phyloP scores from a whole-genome alignment of 2,888 invertebrate genomes.

The Geophilus truncorum region DNA sequence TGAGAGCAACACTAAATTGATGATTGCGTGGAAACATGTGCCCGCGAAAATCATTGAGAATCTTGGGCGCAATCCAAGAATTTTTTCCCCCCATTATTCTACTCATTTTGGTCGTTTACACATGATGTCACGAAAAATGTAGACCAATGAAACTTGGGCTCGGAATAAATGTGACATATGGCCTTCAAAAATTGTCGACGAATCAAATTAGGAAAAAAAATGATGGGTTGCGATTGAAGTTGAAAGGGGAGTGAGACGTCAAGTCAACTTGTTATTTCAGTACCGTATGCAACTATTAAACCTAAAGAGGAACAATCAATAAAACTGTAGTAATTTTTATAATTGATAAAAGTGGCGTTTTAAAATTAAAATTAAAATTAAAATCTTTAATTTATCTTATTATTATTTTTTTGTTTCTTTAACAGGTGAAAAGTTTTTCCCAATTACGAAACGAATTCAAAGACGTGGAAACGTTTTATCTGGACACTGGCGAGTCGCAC shows the following conservation, averaged over 20 bases:
- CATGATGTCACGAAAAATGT: not conserved
- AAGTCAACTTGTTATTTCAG: too few relatives aligned
- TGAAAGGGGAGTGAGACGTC: too few relatives aligned
- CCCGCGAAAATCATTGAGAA: not conserved
- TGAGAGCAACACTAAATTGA: not conserved
- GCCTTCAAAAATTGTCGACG: not conserved
- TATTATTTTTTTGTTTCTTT: not conserved
- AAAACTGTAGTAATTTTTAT: not conserved
- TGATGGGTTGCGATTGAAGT: too few relatives aligned
- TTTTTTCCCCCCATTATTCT: not conserved
- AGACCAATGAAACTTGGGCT: not conserved
- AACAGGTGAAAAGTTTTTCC: slow-evolving; percentile 82
- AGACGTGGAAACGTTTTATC: slow-evolving; percentile 84
- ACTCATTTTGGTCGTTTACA: not conserved
- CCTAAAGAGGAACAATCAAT: too few relatives aligned
- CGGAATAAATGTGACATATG: not conserved
- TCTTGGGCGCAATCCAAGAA: not conserved
- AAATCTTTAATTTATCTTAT: not conserved
- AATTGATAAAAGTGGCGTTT: not conserved
- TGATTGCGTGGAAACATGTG: not conserved
- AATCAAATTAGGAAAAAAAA: not conserved
- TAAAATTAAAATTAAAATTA: not conserved
- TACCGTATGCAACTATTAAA: too few relatives aligned
- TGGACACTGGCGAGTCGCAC: slow-evolving; percentile 52
- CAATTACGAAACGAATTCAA: slow-evolving; percentile 88